Conservation (phyloP, 2,797 vertebrate genomes). For the Scolopax bukidnonensis region DNA sequence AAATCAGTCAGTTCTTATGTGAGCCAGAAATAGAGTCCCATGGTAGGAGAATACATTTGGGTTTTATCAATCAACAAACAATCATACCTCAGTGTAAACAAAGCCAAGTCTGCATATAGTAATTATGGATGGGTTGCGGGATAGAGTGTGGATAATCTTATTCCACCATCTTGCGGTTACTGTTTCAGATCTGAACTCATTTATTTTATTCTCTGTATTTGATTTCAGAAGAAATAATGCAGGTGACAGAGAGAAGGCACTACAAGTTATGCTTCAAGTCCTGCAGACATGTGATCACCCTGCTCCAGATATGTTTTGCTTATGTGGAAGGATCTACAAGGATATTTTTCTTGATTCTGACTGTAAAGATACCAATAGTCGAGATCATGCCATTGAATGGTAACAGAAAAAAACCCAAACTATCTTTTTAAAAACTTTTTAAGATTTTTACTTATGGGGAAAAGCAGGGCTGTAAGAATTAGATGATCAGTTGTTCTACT, state of each 20-base stretch:
- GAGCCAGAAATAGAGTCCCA: background rate
- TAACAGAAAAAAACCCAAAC: background rate
- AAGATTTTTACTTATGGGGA: background rate
- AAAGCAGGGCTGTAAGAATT: background rate
- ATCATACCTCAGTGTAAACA: background rate
- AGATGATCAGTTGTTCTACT: background rate
- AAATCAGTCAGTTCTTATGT: background rate
- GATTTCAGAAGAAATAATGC: slow-evolving; percentile 86
- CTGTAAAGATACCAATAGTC: slow-evolving; percentile 88
- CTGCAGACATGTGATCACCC: slow-evolving; percentile 89
- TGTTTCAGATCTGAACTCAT: background rate
- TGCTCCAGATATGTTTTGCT: slow-evolving; percentile 94
- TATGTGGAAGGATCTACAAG: slow-evolving; percentile 97
- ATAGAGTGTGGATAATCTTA: background rate
- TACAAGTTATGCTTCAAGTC: slow-evolving; percentile 92
- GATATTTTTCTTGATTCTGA: slow-evolving; percentile 95
- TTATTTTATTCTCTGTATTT: background rate
- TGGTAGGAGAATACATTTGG: background rate
- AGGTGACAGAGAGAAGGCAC: slow-evolving; percentile 90
- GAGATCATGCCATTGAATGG: slow-evolving; percentile 93
- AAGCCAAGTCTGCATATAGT: background rate
- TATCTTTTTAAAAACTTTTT: background rate
- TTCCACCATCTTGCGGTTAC: background rate
- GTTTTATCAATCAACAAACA: background rate
- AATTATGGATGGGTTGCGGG: background rate